phyloP scores from a whole-genome alignment of 2,888 invertebrate genomes.

The Drosophila algonquin region DNA sequence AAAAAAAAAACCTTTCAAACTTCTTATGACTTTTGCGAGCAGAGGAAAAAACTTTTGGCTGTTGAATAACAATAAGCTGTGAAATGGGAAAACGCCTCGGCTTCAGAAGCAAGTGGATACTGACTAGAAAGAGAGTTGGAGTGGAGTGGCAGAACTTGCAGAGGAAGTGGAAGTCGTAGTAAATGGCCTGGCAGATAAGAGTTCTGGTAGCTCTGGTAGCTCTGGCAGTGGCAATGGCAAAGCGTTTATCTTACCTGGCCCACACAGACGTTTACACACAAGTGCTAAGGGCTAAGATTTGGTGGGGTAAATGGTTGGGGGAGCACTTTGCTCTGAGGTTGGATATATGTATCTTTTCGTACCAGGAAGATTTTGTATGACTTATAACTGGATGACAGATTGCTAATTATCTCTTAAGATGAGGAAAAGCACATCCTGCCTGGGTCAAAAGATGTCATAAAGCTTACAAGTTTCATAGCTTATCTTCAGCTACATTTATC shows the following conservation, averaged over 20 bases:
- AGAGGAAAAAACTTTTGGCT: conserved; percentile 49
- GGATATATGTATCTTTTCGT: conserved; percentile 9
- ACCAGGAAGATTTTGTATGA: conserved; percentile 24
- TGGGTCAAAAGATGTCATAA: not conserved
- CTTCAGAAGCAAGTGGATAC: not conserved
- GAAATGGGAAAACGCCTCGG: conserved; percentile 51
- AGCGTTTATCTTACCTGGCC: conserved; percentile 46
- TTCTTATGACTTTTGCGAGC: conserved; percentile 67
- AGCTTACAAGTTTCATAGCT: not conserved
- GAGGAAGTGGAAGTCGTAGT: conserved; percentile 39
- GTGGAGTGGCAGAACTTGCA: not conserved
- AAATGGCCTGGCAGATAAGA: conserved; percentile 64
- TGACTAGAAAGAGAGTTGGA: conserved; percentile 5
- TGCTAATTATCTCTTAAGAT: conserved; percentile 14
- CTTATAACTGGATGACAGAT: conserved; percentile 14
- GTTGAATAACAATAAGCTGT: conserved; percentile 75
- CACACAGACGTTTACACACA: conserved; percentile 12
- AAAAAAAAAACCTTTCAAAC: conserved; percentile 59
- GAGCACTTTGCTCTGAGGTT: not conserved
- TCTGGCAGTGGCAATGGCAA: conserved; percentile 30
- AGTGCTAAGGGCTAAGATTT: not conserved
- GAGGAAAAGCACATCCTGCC: not conserved
- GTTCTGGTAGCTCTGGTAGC: conserved; percentile 41
- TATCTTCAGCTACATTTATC: not conserved
- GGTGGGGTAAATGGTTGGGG: not conserved